phyloP scores from a whole-genome alignment of 2,797 vertebrate genomes.

The Cuniculus paca region DNA sequence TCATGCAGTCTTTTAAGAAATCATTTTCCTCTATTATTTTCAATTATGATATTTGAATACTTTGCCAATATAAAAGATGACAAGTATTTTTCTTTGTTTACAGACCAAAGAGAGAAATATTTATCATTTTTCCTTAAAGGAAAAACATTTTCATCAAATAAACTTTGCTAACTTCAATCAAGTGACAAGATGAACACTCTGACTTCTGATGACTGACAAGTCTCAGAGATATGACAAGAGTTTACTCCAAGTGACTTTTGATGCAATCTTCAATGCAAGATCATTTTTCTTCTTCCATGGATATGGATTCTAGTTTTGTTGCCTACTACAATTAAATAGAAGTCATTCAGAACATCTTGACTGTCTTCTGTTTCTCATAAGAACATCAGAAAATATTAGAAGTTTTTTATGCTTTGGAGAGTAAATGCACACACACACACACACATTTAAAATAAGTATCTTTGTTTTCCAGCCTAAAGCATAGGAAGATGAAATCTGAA shows the following conservation, averaged over 20 bases:
- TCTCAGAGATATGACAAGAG: background rate
- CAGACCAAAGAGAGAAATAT: background rate
- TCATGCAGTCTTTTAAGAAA: background rate
- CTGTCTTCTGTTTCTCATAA: background rate
- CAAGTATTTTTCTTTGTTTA: slow-evolving; percentile 42
- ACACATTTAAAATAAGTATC: background rate
- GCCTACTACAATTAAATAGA: slow-evolving; percentile 12
- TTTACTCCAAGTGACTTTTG: background rate
- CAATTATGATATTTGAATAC: slow-evolving; percentile 35
- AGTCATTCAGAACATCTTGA: background rate
- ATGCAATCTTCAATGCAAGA: background rate
- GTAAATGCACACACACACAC: background rate
- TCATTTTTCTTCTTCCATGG: background rate
- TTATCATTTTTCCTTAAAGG: slow-evolving; percentile 28
- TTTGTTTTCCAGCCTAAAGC: background rate
- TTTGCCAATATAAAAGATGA: slow-evolving; percentile 36
- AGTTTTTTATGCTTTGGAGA: background rate
- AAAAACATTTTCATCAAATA: slow-evolving; percentile 45
- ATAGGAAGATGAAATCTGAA: background rate
- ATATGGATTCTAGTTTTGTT: background rate
- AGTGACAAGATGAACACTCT: slow-evolving; percentile 12
- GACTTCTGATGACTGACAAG: background rate
- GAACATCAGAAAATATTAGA: background rate
- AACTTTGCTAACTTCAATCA: slow-evolving; percentile 51
- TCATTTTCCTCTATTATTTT: slow-evolving; percentile 41